Base-by-base conservation (phyloP, 2,113 vertebrate genomes). In the Nanorana parkeri region DNA sequence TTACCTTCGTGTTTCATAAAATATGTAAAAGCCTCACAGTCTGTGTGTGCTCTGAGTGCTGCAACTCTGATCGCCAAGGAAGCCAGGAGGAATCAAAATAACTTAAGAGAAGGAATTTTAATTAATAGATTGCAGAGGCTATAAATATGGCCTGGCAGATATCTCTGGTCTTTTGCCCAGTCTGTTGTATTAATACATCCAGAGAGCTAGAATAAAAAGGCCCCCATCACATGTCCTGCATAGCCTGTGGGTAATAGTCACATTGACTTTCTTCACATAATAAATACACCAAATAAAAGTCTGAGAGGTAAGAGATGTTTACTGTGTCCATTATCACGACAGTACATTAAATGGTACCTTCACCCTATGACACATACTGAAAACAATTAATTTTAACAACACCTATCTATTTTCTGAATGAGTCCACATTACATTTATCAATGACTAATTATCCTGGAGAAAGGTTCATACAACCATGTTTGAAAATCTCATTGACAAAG, bases 111-210 rank as follows among this genome's bases (percentile, higher is more conserved):
- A 85, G 82, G 58, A 89, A 87, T 84, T 86, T 52, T 51, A 32
- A 81, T 77, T n/a, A 89, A 78, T 82, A 61, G 71, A 83, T 87
- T 89, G 78, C 86, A 74, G 69, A 71, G 66, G 58, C 86, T 87
- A 24, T 86, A 84, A 89, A 74, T 51, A 75, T 67, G 60, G 76
- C 55, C 28, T 81, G 79, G 83, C 61, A 87, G 76, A 85, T 17
- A 55, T 63, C n/a, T 66, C 76, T 82, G 81, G 78, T 65, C 61
- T 84, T 10, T 85, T 86, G 58, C 84, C 82, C 78, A 81, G 15
- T 56, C 16, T 72, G 5, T 20, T 76, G 71, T 77, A 84, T 17
- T 69, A 76, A 55, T 41, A 52, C 21, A 72, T 28, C 78, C 61
- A 63, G 15, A 84, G 78, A 10, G 60, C 63, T 64, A 80, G 65